phyloP scores from a whole-genome alignment of 2,113 vertebrate genomes.

The Rhizomys pruinosus region DNA sequence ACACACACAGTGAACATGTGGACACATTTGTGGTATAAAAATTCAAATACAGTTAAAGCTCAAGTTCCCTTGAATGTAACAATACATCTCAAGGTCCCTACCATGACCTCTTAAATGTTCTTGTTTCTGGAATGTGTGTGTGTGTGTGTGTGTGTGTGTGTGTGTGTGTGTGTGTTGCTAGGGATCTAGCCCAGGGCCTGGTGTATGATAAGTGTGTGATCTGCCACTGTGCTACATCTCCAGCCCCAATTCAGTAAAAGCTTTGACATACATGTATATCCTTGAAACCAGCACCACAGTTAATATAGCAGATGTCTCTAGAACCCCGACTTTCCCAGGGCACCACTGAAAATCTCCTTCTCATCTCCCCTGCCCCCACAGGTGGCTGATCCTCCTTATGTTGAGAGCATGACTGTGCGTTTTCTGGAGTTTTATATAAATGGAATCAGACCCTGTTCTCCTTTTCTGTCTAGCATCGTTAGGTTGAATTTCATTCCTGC shows the following conservation, averaged over 20 bases:
- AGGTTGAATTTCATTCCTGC: background rate
- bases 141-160: too few relatives aligned
- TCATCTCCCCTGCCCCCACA: fast-evolving
- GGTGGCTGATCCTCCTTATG: background rate
- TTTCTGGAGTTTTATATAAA: too few relatives aligned
- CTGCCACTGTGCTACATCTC: background rate
- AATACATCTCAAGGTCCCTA: too few relatives aligned
- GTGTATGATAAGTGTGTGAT: too few relatives aligned
- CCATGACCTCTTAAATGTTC: background rate
- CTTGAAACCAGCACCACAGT: background rate
- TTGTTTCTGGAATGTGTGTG: too few relatives aligned
- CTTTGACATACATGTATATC: background rate
- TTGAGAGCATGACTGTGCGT: background rate
- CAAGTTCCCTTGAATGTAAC: background rate
- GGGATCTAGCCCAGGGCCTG: background rate
- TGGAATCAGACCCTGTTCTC: background rate
- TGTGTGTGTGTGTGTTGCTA: too few relatives aligned
- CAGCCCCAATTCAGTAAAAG: background rate
- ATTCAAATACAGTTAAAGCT: background rate
- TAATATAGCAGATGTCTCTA: too few relatives aligned
- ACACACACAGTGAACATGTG: background rate
- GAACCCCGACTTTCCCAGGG: background rate
- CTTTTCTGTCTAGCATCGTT: background rate
- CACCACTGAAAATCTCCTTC: background rate
- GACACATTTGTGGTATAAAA: background rate